Evolutionary conservation across 2,113 vertebrate species (phyloP).

Genomic region (Brachyistius frenatus): DNA sequence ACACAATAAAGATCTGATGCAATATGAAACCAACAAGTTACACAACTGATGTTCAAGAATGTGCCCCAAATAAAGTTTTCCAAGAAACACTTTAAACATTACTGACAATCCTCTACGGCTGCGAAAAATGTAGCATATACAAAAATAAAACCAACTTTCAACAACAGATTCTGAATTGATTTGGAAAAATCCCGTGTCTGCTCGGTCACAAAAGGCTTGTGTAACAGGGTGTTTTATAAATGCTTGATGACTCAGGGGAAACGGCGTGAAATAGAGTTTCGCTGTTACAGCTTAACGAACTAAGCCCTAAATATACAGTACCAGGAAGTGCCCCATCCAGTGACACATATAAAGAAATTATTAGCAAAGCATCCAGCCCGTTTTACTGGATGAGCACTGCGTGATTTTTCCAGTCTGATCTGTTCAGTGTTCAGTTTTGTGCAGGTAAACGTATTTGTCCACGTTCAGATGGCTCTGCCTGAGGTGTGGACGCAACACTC

Average conservation of each 20-base stretch:
- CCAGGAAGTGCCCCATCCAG: not conserved
- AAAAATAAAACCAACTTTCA: too few relatives aligned
- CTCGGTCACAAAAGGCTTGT: slow-evolving; percentile 16
- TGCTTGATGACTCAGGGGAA: slow-evolving; percentile 21
- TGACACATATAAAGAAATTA: not conserved
- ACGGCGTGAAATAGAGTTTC: not conserved
- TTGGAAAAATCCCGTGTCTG: slow-evolving; percentile 3
- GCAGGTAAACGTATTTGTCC: not conserved
- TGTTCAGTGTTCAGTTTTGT: not conserved
- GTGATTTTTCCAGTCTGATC: not conserved
- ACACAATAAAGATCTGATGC: not conserved
- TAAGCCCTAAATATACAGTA: slow-evolving; percentile 2
- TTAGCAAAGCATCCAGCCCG: not conserved
- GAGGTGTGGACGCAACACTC: not conserved
- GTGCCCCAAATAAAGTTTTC: not conserved
- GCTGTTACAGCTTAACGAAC: not conserved
- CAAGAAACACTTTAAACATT: not conserved
- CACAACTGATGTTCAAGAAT: not conserved
- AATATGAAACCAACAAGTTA: not conserved
- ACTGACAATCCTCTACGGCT: not conserved
- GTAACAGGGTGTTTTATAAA: slow-evolving; percentile 29
- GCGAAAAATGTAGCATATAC: not conserved
- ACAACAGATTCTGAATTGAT: not conserved
- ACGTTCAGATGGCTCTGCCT: not conserved
- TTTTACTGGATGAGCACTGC: not conserved